Conservation (phyloP, 2,888 invertebrate genomes). For the Rhamnusium bicolor region DNA sequence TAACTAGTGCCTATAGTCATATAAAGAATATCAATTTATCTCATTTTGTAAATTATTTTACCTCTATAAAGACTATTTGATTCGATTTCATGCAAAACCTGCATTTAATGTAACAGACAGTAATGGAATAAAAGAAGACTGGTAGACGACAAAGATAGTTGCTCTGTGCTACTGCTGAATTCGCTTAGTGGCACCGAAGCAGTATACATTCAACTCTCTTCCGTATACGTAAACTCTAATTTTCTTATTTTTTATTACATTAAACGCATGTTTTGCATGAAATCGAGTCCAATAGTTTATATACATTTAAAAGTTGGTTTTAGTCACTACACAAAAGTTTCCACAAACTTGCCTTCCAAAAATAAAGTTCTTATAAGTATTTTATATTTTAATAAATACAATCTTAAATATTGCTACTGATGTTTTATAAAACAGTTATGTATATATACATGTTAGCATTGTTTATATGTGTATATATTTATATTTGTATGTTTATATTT, state of each 20-base stretch:
- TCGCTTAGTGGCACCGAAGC: too few species aligned
- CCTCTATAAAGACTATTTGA: background rate
- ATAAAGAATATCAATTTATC: background rate
- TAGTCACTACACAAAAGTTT: background rate
- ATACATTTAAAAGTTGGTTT: background rate
- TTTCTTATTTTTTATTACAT: too few species aligned
- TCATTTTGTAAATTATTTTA: background rate
- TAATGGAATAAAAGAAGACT: too few species aligned
- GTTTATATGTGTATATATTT: slow-evolving; percentile 63
- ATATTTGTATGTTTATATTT: slow-evolving; percentile 66
- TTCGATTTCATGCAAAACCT: too few species aligned
- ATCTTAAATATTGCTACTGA: slow-evolving; percentile 51
- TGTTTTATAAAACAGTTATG: slow-evolving; percentile 54
- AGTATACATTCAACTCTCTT: too few species aligned
- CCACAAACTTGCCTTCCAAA: slow-evolving; percentile 58
- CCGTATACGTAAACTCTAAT: too few species aligned
- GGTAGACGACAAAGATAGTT: too few species aligned
- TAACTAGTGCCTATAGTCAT: background rate
- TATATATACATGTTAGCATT: slow-evolving; percentile 58
- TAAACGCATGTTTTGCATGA: too few species aligned
- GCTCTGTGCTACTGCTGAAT: too few species aligned
- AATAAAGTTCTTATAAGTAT: slow-evolving; percentile 39
- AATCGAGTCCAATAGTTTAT: too few species aligned
- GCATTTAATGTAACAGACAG: too few species aligned
- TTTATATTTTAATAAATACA: slow-evolving; percentile 40